These are phyloP conservation scores for Leucania comma DNA, from an alignment of 2,888 invertebrate species.

Conservation along the genomic window DNA sequence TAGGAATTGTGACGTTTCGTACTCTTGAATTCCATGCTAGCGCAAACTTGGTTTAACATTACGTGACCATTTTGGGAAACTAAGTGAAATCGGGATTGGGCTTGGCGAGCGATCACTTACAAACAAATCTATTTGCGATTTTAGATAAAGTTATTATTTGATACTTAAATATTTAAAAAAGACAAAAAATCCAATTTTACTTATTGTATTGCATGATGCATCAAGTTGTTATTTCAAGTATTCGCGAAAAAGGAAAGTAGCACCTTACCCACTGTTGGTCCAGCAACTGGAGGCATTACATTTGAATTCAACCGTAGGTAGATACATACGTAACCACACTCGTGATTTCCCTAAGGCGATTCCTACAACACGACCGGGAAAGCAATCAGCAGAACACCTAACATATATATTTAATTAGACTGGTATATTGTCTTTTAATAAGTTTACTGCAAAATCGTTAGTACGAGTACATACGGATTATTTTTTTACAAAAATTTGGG, in stretches of 20 bases:
- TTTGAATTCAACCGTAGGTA: slow-evolving; percentile 27
- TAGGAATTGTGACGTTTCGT: too few relatives aligned
- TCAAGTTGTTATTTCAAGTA: not conserved
- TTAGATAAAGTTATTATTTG: too few relatives aligned
- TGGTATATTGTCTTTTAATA: not conserved
- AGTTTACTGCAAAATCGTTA: not conserved
- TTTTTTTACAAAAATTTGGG: not conserved
- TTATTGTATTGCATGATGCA: not conserved
- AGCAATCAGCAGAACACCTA: slow-evolving; percentile 46
- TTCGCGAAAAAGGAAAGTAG: slow-evolving; percentile 2
- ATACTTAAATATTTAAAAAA: too few relatives aligned
- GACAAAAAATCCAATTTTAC: too few relatives aligned
- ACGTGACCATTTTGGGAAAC: too few relatives aligned
- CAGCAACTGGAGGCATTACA: slow-evolving; percentile 12
- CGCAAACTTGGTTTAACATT: too few relatives aligned
- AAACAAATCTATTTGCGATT: too few relatives aligned
- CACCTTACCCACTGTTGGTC: not conserved
- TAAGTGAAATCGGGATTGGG: too few relatives aligned
- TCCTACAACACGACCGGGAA: slow-evolving; percentile 31
- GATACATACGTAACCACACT: slow-evolving; percentile 46
- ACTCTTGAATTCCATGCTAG: too few relatives aligned
- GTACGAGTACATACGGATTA: not conserved
- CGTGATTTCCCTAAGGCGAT: slow-evolving; percentile 52
- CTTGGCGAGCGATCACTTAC: too few relatives aligned
- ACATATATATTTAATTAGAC: slow-evolving; percentile 40